A percentile compares a stretch with the other conserved stretches of the same genome.
Evolutionary conservation across 2,888 invertebrate species (phyloP).

Genomic region (Subacronicta megacephala): DNA sequence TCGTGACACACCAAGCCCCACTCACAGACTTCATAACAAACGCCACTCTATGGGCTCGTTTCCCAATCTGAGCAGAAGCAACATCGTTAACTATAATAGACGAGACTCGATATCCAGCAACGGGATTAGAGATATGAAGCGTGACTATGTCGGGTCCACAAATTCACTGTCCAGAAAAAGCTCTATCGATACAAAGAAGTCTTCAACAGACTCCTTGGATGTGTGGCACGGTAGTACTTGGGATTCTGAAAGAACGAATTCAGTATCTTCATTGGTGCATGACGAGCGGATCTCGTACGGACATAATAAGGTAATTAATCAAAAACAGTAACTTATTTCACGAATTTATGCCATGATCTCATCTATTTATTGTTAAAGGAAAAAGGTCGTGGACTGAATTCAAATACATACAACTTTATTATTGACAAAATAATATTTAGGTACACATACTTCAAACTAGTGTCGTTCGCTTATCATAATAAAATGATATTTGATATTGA

Average conservation of each 20-base stretch:
- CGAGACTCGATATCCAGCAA: conserved; percentile 80
- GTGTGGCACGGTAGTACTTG: conserved; percentile 92
- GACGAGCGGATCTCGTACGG: conserved; percentile 86
- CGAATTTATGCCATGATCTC: conserved; percentile 20
- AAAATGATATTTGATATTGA: too few relatives aligned
- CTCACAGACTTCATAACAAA: conserved; percentile 76
- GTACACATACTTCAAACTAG: too few relatives aligned
- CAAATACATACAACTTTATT: neutral
- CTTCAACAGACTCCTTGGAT: conserved; percentile 93
- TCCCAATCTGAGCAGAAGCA: conserved; percentile 79
- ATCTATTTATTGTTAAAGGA: conserved; percentile 19
- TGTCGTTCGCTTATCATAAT: too few relatives aligned
- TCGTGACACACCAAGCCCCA: conserved; percentile 85
- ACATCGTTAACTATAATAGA: conserved; percentile 81
- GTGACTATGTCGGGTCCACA: conserved; percentile 87
- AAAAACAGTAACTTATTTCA: conserved; percentile 48
- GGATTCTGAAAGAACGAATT: conserved; percentile 91
- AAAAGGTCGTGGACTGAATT: conserved; percentile 15
- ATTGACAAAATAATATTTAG: too few relatives aligned
- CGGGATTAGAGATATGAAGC: conserved; percentile 84
- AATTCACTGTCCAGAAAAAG: conserved; percentile 86
- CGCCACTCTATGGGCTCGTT: conserved; percentile 85
- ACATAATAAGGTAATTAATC: conserved; percentile 80
- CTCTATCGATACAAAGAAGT: conserved; percentile 85
- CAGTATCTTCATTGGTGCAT: conserved; percentile 89